Conservation (phyloP, 2,888 invertebrate species). For the Catocala nupta region DNA sequence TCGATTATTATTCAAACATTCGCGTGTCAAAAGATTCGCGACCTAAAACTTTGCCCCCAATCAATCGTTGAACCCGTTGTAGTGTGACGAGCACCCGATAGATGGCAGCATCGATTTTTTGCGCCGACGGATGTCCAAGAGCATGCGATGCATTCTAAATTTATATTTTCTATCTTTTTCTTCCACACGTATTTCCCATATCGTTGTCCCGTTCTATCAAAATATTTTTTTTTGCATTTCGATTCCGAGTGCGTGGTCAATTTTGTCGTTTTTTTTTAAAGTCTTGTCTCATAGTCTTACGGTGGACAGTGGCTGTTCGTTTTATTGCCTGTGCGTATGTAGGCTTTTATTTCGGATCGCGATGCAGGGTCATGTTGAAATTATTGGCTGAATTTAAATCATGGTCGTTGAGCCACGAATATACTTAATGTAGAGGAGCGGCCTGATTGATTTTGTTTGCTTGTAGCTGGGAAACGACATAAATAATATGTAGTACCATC, state of each 20-base stretch:
- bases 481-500: no score
- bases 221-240: slow-evolving; percentile 85
- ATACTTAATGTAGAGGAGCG: slow-evolving; percentile 32
- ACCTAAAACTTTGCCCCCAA: slow-evolving; percentile 38
- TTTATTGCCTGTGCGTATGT: slow-evolving; percentile 65
- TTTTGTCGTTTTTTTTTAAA: slow-evolving; percentile 79
- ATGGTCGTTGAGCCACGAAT: slow-evolving; percentile 32
- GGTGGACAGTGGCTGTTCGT: slow-evolving; percentile 68
- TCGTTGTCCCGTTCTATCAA: slow-evolving; percentile 71
- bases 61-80: slow-evolving; percentile 50
- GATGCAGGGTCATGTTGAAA: slow-evolving; percentile 53
- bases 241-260: slow-evolving; percentile 83
- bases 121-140: slow-evolving; percentile 82
- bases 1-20: slow-evolving; percentile 22
- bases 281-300: slow-evolving; percentile 70
- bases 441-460: slow-evolving; percentile 25
- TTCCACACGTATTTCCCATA: slow-evolving; percentile 61
- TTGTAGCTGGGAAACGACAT: background rate
- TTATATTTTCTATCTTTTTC: slow-evolving; percentile 74
- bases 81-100: slow-evolving; percentile 73
- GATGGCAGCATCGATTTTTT: slow-evolving; percentile 80
- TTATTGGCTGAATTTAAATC: slow-evolving; percentile 58
- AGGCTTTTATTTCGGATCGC: slow-evolving; percentile 56
- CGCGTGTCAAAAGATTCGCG: slow-evolving; percentile 21
- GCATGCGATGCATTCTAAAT: slow-evolving; percentile 87